Base-by-base conservation (phyloP, 2,888 invertebrate species). In the Pterostichus niger region DNA sequence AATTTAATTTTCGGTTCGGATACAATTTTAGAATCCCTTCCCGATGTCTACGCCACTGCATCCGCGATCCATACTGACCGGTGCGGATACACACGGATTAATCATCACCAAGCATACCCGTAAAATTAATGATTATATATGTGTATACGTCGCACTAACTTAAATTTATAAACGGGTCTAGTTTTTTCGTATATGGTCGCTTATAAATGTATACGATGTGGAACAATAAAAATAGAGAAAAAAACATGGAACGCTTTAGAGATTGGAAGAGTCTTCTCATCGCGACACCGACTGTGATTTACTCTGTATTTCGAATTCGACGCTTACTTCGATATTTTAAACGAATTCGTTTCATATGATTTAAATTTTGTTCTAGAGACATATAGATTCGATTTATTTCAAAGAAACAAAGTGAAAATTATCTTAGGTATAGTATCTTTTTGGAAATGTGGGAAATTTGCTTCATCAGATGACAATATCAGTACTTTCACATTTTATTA, bases 71-170 rank as follows among this genome's bases (percentile, higher is more conserved):
- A 71, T 64, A 35, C 33, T 7, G 73, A 17, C 46, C 73, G 68
- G 17, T 49, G 15, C 44, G 44, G 49, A 46, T 46, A 73, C 75
- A 75, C 54, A 79, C 35, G 79, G 64, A 79, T 79, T 79, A 79
- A 64, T 79, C 79, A 79, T 79, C 71, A 73, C 54, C 52, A 73
- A 15, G 52, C 40, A 71, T 73, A 56, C 33, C 71, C 81, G 81
- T 81, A 81, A 81, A 81, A 81, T 81, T 81, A 81, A 81, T 81
- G 71, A 73, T 81, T 81, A 81, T 81, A 81, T 81, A 81, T 81
- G 68, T 71, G 80, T 80, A 68, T 68, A 71, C 80, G 80, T 71
- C 80, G 68, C 46, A 81, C 80, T 81, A 81, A 81, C 81, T 81
- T 81, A 71, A 54, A 81, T 81, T 81, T 71, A 81, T 81, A 81